Conservation (phyloP, 1,140 invertebrate species). For the Ips typographus region DNA sequence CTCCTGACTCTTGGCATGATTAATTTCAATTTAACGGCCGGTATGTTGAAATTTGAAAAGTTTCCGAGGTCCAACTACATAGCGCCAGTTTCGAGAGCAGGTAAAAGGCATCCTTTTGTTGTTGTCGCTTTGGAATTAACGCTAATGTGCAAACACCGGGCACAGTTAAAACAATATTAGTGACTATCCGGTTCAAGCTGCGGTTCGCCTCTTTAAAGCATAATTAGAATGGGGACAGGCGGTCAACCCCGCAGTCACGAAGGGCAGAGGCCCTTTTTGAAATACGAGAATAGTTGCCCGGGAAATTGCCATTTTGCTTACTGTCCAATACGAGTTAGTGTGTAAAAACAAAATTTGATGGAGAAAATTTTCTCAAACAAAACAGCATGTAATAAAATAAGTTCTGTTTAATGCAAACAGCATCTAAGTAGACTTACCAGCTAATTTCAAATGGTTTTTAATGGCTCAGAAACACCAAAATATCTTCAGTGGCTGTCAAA, state of each 20-base stretch:
- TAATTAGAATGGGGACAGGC: conserved; percentile 23
- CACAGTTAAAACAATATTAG: conserved; percentile 27
- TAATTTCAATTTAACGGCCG: neutral
- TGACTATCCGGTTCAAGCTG: conserved; percentile 15
- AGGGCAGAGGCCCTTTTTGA: conserved; percentile 11
- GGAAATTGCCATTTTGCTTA: neutral
- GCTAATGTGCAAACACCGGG: conserved; percentile 22
- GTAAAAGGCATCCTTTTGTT: conserved; percentile 11
- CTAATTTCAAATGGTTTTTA: too few species aligned
- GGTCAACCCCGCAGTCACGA: conserved; percentile 17
- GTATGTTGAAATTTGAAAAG: neutral
- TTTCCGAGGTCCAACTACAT: neutral
- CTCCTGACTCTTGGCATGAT: neutral
- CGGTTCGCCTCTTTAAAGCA: conserved; percentile 22
- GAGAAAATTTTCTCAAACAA: too few species aligned
- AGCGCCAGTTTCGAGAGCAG: neutral
- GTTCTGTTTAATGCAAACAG: too few species aligned
- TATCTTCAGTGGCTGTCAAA: too few species aligned
- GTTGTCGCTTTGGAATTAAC: conserved; percentile 11
- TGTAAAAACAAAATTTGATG: too few species aligned
- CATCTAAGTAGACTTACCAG: too few species aligned
- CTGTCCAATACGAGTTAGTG: too few species aligned
- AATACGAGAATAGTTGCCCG: conserved; percentile 10
- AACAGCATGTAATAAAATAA: too few species aligned
- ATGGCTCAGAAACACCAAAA: too few species aligned